A percentile compares a stretch with the other conserved stretches of the same genome.
Conservation (phyloP, 2,113 vertebrate species). For the Haemorhous mexicanus region DNA sequence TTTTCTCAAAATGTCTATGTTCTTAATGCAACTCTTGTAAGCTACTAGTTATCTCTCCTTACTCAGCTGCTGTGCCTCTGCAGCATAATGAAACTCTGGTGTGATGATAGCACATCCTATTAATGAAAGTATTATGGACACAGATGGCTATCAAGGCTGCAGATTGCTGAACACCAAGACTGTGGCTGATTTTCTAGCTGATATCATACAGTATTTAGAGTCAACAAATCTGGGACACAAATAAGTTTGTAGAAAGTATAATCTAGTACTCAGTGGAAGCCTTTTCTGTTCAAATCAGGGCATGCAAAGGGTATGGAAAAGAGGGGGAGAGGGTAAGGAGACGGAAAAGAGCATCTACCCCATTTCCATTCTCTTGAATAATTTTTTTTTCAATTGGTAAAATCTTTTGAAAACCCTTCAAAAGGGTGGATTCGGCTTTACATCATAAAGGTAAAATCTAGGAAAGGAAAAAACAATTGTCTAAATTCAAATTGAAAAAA, state of each 20-base stretch:
- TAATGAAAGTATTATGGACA: constrained; percentile 45
- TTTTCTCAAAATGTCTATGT: constrained; percentile 20
- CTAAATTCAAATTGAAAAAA: background rate
- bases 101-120: constrained; percentile 1
- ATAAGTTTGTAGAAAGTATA: background rate
- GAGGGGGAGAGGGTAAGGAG: background rate
- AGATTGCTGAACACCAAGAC: background rate
- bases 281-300: background rate
- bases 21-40: constrained; percentile 24
- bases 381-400: background rate
- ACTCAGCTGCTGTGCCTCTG: background rate
- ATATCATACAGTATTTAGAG: constrained; percentile 25
- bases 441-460: background rate
- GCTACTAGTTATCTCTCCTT: constrained; percentile 29
- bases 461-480: background rate
- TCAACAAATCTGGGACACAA: background rate
- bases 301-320: background rate
- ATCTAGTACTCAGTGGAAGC: background rate
- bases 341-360: background rate
- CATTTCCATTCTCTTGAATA: background rate
- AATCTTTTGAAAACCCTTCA: background rate
- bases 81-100: constrained; percentile 31
- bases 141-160: constrained; percentile 37
- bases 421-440: background rate
- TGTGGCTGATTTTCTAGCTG: background rate